Base-by-base conservation (phyloP, 2,797 vertebrate genomes). In the Triplophysa bombifrons region DNA sequence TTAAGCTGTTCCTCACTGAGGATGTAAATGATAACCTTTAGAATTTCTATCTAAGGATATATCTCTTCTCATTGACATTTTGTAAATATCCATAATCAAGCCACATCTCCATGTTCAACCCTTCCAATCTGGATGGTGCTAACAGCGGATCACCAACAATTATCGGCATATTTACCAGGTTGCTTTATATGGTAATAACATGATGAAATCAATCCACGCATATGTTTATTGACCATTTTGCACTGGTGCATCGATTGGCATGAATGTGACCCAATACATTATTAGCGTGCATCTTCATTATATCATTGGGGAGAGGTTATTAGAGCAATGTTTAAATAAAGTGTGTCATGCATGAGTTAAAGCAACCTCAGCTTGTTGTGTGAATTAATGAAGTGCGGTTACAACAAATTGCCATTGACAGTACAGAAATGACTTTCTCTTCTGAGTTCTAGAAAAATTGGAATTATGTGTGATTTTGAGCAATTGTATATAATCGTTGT, bases 101-200 rank as follows among this genome's bases (percentile, higher is more conserved):
- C 2, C 16, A 27, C 48, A 73, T 69, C 12, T 73, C 20, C 17
- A 34, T n/a, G 22, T 50, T 19, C 14, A 13, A 55, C 60, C 10
- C 53, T 20, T 70, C 67, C 20, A 90, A 87, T 83, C 83, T 82
- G 65, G 22, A 34, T 68, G 38, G 66, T 41, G 68, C 68, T 79
- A 83, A 60, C 56, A 61, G 38, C 63, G 74, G 81, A 74, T 84
- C 82, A 71, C 69, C 19, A 34, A 84, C 87, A 91, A 90, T 91
- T 88, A 92, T 84, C 89, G 92, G 93, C 91, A 91, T 92, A 93
- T 91, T 93, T 93, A 93, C 92, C 85, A 85, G 87, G 68, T 88
- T 92, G 91, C 88, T 94, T 93, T 92, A 93, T 92, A 93, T 94
- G 93, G 92, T 92, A 93, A 93, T 93, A 90, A 90, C 91, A 76